Conservation (phyloP, 2,113 vertebrate genomes). For the Xenopus borealis region DNA sequence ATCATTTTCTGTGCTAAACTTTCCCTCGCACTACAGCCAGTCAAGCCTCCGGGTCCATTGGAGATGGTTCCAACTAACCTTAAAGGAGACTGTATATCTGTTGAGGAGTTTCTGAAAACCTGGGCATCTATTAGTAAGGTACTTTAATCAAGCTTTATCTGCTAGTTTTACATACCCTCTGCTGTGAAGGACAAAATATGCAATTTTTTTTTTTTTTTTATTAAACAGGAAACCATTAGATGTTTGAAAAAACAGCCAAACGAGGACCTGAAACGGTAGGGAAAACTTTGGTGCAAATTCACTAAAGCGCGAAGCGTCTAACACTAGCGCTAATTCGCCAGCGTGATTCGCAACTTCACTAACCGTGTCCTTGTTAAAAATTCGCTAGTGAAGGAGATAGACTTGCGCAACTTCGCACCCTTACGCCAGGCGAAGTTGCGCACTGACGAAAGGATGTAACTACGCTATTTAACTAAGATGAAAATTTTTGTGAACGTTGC, state of each 20-base stretch:
- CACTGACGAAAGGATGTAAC: too few relatives aligned
- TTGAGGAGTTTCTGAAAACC: constrained; percentile 50
- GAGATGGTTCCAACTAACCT: constrained; percentile 59
- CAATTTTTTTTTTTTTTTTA: not conserved
- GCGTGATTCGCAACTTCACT: too few relatives aligned
- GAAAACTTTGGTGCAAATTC: too few relatives aligned
- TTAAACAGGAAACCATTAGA: not conserved
- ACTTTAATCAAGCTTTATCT: not conserved
- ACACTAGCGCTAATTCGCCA: too few relatives aligned
- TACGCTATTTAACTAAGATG: too few relatives aligned
- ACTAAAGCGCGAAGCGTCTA: too few relatives aligned
- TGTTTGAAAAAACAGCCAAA: not conserved
- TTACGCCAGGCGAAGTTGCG: too few relatives aligned
- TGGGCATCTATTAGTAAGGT: constrained; percentile 68
- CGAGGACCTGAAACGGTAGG: not conserved
- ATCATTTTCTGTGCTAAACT: not conserved
- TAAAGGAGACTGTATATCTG: constrained; percentile 8
- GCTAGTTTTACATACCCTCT: not conserved
- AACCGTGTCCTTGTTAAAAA: too few relatives aligned
- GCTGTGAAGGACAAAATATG: too few relatives aligned
- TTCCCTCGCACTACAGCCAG: not conserved
- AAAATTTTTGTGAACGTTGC: too few relatives aligned
- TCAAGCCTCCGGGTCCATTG: constrained; percentile 58
- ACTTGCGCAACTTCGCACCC: too few relatives aligned
- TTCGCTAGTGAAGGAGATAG: too few relatives aligned